Conservation (phyloP, 2,888 invertebrate genomes). For the Belgica antarctica region DNA sequence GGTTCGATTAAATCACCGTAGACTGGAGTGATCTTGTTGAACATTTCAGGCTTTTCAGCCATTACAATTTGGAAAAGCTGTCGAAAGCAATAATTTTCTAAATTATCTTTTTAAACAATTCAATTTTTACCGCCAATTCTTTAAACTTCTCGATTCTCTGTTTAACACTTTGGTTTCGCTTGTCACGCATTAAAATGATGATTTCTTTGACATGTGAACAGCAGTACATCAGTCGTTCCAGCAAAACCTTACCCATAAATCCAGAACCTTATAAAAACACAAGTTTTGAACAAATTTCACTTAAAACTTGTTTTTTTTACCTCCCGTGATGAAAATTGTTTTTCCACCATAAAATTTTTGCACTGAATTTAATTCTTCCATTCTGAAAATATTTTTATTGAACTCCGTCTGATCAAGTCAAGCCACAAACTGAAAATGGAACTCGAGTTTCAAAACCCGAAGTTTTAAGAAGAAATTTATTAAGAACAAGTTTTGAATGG, state of each 20-base stretch:
- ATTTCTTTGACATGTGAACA: conserved; percentile 64
- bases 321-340: conserved; percentile 64
- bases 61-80: conserved; percentile 71
- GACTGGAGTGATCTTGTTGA: conserved; percentile 73
- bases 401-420: too few species aligned
- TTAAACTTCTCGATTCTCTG: conserved; percentile 67
- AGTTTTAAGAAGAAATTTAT: too few species aligned
- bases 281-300: too few species aligned
- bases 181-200: conserved; percentile 65
- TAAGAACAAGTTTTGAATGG: too few species aligned
- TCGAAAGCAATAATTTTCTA: background rate
- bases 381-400: too few species aligned
- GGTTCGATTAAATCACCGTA: conserved; percentile 67
- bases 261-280: too few species aligned
- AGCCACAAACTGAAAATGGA: too few species aligned
- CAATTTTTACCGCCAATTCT: conserved; percentile 62
- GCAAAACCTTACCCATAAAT: conserved; percentile 62
- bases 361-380: conserved; percentile 58
- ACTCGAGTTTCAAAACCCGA: too few species aligned
- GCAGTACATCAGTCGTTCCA: conserved; percentile 67
- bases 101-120: background rate
- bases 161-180: conserved; percentile 64
- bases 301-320: too few species aligned
- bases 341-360: conserved; percentile 64
- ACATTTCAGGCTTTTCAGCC: conserved; percentile 65